Evolutionary conservation across 2,113 vertebrate species (phyloP), one percentile per base, ranked within the genome.

Genomic region (Lycaon pictus): DNA sequence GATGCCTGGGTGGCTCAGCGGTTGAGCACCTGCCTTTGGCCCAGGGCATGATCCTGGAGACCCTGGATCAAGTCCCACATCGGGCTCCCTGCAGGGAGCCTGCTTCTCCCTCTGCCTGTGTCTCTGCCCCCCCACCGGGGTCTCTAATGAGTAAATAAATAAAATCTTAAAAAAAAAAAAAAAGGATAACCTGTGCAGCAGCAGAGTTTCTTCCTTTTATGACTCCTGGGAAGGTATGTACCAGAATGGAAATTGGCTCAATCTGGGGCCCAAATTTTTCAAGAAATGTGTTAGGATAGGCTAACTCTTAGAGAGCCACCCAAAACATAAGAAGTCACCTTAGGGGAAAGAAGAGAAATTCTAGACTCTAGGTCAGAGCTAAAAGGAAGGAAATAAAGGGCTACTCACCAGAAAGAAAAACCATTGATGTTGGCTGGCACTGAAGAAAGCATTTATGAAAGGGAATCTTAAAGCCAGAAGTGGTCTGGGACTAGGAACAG

Each of bases 201-300:
- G 3, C 17, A 37, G 74, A 96, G 37, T 56, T 29, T 60, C 25
- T 93, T 1, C 25, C 43, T 93, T 43, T 86, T 58, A 48, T 79
- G 88, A 82, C 69, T 93, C 55, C 29, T 32, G 55, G 92, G 80
- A 87, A 63, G 20, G 72, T 20, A 11, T 20, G 32, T 25, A 23
- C 77, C n/a, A 43, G 86, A 62, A 76, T 62, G 43, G 51, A 93
- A 88, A 82, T 76, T 74, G 22, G 72, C 92, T 96, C 84, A 87
- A 51, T 29, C 17, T 20, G 53, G 69, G 2, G 55, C 27, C 19
- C 23, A 48, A 25, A 15, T 55, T 17, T 94, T 83, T 80, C 65
- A 84, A 95, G 69, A 82, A 69, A 43, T 32, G 19, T 63, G 8
- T 56, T 13, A 60, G 43, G 32, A 16, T 29, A 79, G 58, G 48